phyloP scores from a whole-genome alignment of 2,797 vertebrate species.

The Lates japonicus region DNA sequence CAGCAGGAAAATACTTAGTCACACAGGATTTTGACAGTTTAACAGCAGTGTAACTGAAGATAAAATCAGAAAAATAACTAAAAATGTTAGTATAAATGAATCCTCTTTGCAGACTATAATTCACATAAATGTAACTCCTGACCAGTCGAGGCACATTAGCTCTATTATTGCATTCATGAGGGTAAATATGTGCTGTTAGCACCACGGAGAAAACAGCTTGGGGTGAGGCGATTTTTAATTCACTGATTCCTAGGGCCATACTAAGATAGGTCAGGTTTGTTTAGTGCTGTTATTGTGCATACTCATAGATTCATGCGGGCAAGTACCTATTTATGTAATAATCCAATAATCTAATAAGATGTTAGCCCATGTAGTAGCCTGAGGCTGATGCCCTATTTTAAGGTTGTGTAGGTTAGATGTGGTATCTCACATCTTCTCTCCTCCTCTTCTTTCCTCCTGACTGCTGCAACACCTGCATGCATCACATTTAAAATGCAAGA shows the following conservation, averaged over 20 bases:
- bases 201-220: constrained; percentile 21
- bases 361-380: constrained; percentile 19
- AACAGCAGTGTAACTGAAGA: not conserved
- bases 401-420: constrained; percentile 16
- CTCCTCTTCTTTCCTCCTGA: not conserved
- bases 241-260: not conserved
- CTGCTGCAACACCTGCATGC: constrained; percentile 6
- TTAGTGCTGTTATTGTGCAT: constrained; percentile 13
- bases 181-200: constrained; percentile 2
- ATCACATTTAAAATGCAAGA: constrained; percentile 39
- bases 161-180: constrained; percentile 26
- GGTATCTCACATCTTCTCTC: not conserved
- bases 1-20: not conserved
- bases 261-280: constrained; percentile 26
- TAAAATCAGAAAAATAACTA: not conserved
- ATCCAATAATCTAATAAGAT: constrained; percentile 21
- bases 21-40: not conserved
- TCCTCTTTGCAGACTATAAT: constrained; percentile 1
- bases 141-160: constrained; percentile 19
- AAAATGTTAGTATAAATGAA: not conserved
- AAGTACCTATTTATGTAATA: constrained; percentile 26
- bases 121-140: constrained; percentile 22
- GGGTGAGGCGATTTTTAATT: constrained; percentile 36
- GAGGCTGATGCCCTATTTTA: constrained; percentile 22
- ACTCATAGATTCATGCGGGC: constrained; percentile 10